Conservation (phyloP, 2,888 invertebrate genomes). For the Euzetes globulus region DNA sequence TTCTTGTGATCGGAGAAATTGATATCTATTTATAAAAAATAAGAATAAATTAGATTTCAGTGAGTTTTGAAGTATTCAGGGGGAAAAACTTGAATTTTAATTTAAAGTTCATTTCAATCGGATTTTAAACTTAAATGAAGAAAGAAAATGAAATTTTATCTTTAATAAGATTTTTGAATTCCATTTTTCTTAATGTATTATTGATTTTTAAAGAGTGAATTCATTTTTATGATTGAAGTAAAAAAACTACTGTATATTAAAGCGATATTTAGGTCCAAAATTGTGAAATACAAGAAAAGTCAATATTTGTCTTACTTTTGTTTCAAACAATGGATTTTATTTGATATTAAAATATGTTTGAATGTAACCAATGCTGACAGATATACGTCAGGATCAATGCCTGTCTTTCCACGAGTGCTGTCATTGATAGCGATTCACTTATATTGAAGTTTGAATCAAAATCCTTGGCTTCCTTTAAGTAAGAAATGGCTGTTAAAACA, state of each 20-base stretch:
- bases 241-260: neutral
- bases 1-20: neutral
- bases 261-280: neutral
- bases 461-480: slow-evolving; percentile 4
- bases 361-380: neutral
- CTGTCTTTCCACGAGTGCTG: neutral
- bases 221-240: neutral
- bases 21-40: too few relatives aligned
- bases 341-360: slow-evolving; percentile 16
- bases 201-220: neutral
- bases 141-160: neutral
- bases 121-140: neutral
- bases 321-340: neutral
- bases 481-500: neutral
- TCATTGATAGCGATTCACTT: slow-evolving; percentile 13
- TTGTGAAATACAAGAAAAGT: neutral
- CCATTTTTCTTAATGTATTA: slow-evolving; percentile 2
- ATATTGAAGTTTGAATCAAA: neutral
- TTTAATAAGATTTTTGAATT: neutral
- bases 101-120: neutral
- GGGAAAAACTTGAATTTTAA: too few relatives aligned
- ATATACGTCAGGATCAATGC: slow-evolving; percentile 2
- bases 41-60: too few relatives aligned
- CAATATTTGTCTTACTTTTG: neutral
- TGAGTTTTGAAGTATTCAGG: too few relatives aligned